A percentile compares a stretch with the other conserved stretches of the same genome.
Evolutionary conservation across 1,140 invertebrate species (phyloP).

Genomic region (Panonychus citri): DNA sequence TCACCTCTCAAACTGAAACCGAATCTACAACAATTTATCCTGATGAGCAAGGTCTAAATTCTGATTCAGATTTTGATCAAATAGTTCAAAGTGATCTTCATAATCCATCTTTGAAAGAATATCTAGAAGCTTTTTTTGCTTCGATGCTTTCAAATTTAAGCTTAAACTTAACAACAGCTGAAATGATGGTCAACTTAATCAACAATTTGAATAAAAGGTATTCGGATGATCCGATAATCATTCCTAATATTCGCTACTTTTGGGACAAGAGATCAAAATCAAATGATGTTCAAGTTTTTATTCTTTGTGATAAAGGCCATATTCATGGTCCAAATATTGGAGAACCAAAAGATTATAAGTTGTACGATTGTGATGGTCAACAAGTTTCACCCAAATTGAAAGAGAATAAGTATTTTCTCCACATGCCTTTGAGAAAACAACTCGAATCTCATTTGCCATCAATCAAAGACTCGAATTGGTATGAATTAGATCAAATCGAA

Average conservation of each 20-base stretch:
- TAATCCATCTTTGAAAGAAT: no score
- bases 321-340: background rate
- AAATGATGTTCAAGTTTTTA: background rate
- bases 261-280: background rate
- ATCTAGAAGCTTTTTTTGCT: no score
- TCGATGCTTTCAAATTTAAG: no score
- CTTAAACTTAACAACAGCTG: no score
- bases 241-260: background rate
- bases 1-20: no score
- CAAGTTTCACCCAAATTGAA: background rate
- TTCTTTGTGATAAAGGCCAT: background rate
- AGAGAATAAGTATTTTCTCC: background rate
- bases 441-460: background rate
- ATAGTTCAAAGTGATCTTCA: no score
- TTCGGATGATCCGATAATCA: no score
- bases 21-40: no score
- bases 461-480: background rate
- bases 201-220: no score
- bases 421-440: background rate
- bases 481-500: background rate
- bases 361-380: background rate
- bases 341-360: background rate
- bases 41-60: no score
- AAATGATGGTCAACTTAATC: no score
- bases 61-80: no score